phyloP scores from a whole-genome alignment of 2,797 vertebrate genomes.

The Neosilurus hyrtlii region DNA sequence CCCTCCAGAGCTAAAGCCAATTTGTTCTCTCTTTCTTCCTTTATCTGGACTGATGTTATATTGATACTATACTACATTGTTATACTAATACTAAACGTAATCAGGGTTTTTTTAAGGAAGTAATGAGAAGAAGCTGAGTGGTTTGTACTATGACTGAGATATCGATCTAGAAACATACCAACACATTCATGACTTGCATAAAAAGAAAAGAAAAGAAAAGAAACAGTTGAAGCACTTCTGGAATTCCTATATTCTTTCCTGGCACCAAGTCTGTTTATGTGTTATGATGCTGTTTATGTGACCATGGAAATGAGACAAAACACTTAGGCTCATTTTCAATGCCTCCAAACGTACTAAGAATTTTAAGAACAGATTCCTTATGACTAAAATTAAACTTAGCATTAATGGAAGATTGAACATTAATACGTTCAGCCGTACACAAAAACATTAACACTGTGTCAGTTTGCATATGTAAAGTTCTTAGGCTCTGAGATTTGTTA shows the following conservation, averaged over 20 bases:
- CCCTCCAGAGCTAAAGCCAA: slow-evolving; percentile 43
- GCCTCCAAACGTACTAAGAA: not conserved
- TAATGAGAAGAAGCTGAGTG: not conserved
- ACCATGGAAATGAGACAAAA: not conserved
- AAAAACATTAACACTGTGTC: not conserved
- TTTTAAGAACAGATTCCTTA: not conserved
- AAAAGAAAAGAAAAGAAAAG: no score
- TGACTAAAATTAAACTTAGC: not conserved
- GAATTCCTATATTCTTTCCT: no score
- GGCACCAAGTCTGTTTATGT: no score
- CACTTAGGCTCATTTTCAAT: not conserved
- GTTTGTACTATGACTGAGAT: not conserved
- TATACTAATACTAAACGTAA: not conserved
- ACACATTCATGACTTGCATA: no score
- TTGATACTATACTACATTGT: not conserved
- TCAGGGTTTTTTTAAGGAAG: not conserved
- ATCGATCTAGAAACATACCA: not conserved
- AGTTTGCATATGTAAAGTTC: not conserved
- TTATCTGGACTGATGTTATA: not conserved
- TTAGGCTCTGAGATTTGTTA: not conserved
- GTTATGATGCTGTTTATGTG: no score
- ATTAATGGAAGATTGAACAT: not conserved
- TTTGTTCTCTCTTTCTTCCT: slow-evolving; percentile 6
- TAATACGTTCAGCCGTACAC: not conserved
- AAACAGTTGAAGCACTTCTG: no score